These are phyloP conservation scores for Ypsolopha sequella DNA, from an alignment of 2,888 invertebrate species.

Conservation along the genomic window DNA sequence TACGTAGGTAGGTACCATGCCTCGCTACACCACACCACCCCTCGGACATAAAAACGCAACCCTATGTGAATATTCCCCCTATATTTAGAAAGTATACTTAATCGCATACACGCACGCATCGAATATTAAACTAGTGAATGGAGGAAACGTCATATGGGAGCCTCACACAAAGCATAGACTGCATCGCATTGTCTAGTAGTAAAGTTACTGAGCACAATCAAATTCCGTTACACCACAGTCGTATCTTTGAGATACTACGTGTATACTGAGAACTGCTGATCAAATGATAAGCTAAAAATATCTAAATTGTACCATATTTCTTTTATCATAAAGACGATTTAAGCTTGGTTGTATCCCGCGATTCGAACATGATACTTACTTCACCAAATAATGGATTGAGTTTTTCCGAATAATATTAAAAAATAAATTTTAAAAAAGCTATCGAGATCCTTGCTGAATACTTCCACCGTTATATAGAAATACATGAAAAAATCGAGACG, in stretches of 20 bases:
- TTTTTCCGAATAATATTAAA: background rate
- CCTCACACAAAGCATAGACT: slow-evolving; percentile 45
- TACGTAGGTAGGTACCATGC: slow-evolving; percentile 36
- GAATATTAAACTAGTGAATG: slow-evolving; percentile 60
- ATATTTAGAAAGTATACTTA: slow-evolving; percentile 64
- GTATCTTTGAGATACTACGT: background rate
- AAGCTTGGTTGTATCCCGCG: slow-evolving; percentile 15
- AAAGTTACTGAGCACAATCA: slow-evolving; percentile 16
- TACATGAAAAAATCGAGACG: slow-evolving; percentile 32
- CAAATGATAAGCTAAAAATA: slow-evolving; percentile 18
- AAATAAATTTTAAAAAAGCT: too few relatives aligned
- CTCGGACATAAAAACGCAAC: slow-evolving; percentile 39
- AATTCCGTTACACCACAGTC: slow-evolving; percentile 37
- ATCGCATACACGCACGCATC: slow-evolving; percentile 56
- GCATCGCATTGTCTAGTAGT: slow-evolving; percentile 42
- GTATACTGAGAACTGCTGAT: slow-evolving; percentile 17
- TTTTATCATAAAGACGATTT: slow-evolving; percentile 13
- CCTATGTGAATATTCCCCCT: slow-evolving; percentile 52
- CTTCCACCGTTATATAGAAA: background rate
- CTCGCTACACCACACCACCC: slow-evolving; percentile 36
- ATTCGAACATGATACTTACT: background rate
- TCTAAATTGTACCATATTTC: slow-evolving; percentile 10
- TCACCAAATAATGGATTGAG: background rate
- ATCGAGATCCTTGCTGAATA: background rate
- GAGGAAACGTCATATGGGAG: slow-evolving; percentile 60